phyloP scores from a whole-genome alignment of 2,113 vertebrate species.

The Apodemus sylvaticus region DNA sequence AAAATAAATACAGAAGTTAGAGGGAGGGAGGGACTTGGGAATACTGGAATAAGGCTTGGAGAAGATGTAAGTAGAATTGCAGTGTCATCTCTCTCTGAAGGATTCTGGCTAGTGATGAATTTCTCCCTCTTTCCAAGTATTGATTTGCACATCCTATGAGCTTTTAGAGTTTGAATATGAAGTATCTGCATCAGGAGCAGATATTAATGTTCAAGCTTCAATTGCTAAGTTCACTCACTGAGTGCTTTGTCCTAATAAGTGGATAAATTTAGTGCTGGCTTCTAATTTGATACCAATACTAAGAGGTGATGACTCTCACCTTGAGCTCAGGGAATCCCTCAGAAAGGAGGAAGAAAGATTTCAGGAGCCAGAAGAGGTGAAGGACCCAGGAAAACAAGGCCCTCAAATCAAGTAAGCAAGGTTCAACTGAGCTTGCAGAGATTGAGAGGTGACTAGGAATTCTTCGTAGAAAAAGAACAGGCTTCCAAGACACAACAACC shows the following conservation, averaged over 20 bases:
- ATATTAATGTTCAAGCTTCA: background rate
- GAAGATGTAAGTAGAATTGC: background rate
- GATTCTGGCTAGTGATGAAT: background rate
- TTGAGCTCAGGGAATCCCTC: no score
- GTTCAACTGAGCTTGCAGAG: no score
- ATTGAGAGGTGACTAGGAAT: no score
- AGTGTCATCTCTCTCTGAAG: background rate
- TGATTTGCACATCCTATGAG: background rate
- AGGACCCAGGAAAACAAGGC: no score
- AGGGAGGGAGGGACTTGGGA: no score
- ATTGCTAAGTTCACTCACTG: background rate
- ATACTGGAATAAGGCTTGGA: background rate
- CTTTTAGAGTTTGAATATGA: background rate
- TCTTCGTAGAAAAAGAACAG: background rate
- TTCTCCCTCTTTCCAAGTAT: background rate
- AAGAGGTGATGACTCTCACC: background rate
- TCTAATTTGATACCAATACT: background rate
- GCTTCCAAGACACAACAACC: background rate
- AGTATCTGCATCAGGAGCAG: background rate
- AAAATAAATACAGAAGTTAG: no score
- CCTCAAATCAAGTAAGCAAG: no score
- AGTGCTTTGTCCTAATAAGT: background rate
- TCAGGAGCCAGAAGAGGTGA: no score
- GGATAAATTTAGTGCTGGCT: no score
- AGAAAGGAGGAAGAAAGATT: no score